Evolutionary conservation across 1,140 invertebrate species (phyloP), one percentile per base, ranked within the genome.

Genomic region (Trissolcus basalis): DNA sequence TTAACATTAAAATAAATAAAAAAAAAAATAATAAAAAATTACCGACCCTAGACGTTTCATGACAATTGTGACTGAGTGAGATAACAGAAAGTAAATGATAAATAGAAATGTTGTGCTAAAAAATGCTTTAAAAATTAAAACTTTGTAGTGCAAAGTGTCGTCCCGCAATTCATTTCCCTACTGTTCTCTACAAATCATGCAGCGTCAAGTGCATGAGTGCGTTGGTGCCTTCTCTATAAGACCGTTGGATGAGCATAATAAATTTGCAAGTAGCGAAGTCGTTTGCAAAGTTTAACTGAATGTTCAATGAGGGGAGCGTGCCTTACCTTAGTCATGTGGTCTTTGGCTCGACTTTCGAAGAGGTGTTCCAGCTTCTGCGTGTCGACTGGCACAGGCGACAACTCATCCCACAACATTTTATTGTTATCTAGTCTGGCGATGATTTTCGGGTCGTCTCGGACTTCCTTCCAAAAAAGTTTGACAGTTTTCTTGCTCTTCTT

Each of bases 391-490:
- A 97, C 93, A 9, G 93, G 91, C 43, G 91, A 92, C 15, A 99
- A 85, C 82, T 98, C 96, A 86, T 98, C 96, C 98, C 98, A 99
- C 81, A 99, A 96, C 68, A 96, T 96, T 76, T 93, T 93, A 45
- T 88, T 81, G 53, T 89, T 88, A 33, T 91, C 89, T 67, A 92
- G 83, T 68, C 92, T 91, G 4, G 93, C 91, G 36, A 93, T 88
- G 10, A 94, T 92, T 12, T 94, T 91, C 13, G 93, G 92, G 84
- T 96, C 96, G 70, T 97, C 96, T 69, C 95, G 91, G 4, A 96
- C 93, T 89, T 99, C 96, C 84, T 96, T 96, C 98, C 98, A 99
- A 86, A 99, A 99, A n/a, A 99, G 89, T 89, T 98, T 98, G 4
- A 99, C 94, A n/a, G 98, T 99, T 87, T 99, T 99, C 86, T 98